Evolutionary conservation across 2,113 vertebrate species (phyloP).

Genomic region (Alosa alosa): DNA sequence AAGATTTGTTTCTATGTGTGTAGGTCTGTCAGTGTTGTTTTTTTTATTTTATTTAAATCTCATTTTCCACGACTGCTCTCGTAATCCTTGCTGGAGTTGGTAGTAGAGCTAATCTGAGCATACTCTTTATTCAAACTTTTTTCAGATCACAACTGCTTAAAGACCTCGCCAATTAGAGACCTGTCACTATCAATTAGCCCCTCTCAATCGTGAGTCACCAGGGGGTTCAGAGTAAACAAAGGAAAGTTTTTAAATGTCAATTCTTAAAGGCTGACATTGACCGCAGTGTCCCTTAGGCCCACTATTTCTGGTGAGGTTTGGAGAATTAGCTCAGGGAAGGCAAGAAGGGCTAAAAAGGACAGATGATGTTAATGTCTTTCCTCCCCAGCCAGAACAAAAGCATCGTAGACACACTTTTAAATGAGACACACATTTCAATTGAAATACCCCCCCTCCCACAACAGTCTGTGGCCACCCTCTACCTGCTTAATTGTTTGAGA

Average conservation of each 20-base stretch:
- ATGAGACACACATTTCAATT: conserved; percentile 95
- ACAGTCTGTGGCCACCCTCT: conserved; percentile 83
- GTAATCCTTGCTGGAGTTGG: not conserved
- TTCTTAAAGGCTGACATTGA: conserved; percentile 71
- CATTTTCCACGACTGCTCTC: not conserved
- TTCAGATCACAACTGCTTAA: conserved; percentile 84
- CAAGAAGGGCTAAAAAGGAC: conserved; percentile 86
- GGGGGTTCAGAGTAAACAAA: conserved; percentile 87
- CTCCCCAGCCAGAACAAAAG: conserved; percentile 85
- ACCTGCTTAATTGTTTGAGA: conserved; percentile 90
- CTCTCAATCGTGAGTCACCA: conserved; percentile 65
- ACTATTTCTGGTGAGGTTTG: conserved; percentile 46
- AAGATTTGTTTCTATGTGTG: not conserved
- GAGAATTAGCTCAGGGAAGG: conserved; percentile 78
- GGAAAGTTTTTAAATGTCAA: conserved; percentile 80
- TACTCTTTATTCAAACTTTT: conserved; percentile 72
- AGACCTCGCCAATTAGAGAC: conserved; percentile 78
- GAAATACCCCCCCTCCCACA: conserved; percentile 76
- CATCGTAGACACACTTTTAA: conserved; percentile 76
- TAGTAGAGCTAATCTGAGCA: conserved; percentile 38
- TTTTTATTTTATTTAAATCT: not conserved
- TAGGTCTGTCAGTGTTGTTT: not conserved
- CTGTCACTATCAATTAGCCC: conserved; percentile 77
- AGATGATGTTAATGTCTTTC: conserved; percentile 91
- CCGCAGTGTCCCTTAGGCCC: conserved; percentile 58